These are phyloP conservation scores for Notamacropus eugenii DNA, from an alignment of 2,797 vertebrate genomes.

Conservation along the genomic window DNA sequence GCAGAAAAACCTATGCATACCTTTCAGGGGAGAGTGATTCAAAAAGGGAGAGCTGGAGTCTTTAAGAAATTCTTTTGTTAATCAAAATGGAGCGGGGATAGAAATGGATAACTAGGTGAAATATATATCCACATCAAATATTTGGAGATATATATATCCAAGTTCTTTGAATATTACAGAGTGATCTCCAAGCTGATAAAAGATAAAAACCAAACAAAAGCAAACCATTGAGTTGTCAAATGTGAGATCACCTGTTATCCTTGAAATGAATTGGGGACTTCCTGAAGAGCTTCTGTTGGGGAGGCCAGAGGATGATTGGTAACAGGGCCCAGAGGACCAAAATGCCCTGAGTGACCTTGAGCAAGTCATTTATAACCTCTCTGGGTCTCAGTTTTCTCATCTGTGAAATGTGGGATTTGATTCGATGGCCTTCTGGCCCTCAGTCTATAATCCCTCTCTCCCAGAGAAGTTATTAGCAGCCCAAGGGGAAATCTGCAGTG, in stretches of 20 bases:
- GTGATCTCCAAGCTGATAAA: not conserved
- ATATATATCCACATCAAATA: not conserved
- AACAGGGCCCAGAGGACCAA: not conserved
- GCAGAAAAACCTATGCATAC: not conserved
- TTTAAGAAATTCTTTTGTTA: not conserved
- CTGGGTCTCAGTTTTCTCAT: not conserved
- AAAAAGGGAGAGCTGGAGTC: not conserved
- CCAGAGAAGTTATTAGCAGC: conserved; percentile 15
- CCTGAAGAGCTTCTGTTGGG: not conserved
- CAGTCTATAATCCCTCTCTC: not conserved
- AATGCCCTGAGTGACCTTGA: not conserved
- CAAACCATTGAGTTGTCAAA: not conserved
- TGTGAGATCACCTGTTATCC: not conserved
- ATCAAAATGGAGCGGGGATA: not conserved
- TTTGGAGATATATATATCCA: too few relatives aligned
- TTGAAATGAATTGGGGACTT: not conserved
- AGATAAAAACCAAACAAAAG: not conserved
- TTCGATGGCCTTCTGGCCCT: not conserved
- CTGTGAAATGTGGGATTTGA: not conserved
- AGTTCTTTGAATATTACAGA: too few relatives aligned
- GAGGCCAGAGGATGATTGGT: not conserved
- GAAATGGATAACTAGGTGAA: not conserved
- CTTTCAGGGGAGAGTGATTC: not conserved
- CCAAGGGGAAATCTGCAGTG: not conserved
- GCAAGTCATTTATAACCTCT: not conserved